A percentile compares a stretch with the other conserved stretches of the same genome.
phyloP scores from a whole-genome alignment of 1,140 invertebrate species.

The Daktulosphaira vitifoliae region DNA sequence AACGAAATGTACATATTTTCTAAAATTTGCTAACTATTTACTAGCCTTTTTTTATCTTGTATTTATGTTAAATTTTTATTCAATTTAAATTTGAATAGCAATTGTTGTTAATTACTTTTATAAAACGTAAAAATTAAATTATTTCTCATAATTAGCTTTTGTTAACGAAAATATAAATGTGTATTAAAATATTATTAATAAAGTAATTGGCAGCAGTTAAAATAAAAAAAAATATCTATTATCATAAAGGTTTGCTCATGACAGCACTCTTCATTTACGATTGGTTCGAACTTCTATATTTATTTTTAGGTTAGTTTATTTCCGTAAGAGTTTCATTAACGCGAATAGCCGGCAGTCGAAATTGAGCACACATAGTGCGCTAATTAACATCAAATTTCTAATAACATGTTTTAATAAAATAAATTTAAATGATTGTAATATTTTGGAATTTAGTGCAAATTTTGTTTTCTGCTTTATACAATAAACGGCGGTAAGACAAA shows the following conservation, averaged over 20 bases:
- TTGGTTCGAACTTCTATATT: slow-evolving; percentile 2
- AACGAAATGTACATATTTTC: too few species aligned
- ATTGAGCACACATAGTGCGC: slow-evolving; percentile 6
- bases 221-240: background rate
- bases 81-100: too few species aligned
- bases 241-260: slow-evolving; percentile 11
- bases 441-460: slow-evolving; percentile 34
- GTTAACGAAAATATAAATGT: too few species aligned
- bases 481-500: too few species aligned
- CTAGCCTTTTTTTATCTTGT: too few species aligned
- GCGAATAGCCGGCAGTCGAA: slow-evolving; percentile 18
- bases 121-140: too few species aligned
- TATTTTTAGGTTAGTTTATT: slow-evolving; percentile 34
- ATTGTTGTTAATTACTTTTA: too few species aligned
- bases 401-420: background rate
- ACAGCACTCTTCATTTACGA: slow-evolving; percentile 1
- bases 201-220: too few species aligned
- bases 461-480: slow-evolving; percentile 26
- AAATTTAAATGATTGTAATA: slow-evolving; percentile 9
- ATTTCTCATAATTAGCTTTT: too few species aligned
- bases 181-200: too few species aligned
- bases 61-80: too few species aligned
- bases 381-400: background rate
- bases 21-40: too few species aligned
- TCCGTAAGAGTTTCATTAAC: slow-evolving; percentile 30